These are phyloP conservation scores for Oxystoma pomonae DNA, from an alignment of 2,888 invertebrate genomes.

Conservation along the genomic window DNA sequence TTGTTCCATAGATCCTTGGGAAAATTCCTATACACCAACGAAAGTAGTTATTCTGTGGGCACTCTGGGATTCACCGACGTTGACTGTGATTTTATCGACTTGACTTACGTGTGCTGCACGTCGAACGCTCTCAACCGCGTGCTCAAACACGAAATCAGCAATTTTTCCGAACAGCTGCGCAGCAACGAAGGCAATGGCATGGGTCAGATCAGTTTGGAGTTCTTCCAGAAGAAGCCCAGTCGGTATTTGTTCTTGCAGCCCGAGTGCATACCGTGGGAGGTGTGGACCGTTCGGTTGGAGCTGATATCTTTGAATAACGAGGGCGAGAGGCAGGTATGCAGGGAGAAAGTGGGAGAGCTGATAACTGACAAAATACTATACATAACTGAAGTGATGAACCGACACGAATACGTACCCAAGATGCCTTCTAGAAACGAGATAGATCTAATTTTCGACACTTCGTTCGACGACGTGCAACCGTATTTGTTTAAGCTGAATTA, in stretches of 20 bases:
- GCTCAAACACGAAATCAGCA: conserved; percentile 70
- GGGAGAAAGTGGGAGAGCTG: conserved; percentile 83
- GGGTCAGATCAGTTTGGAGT: conserved; percentile 90
- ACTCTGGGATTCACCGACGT: conserved; percentile 95
- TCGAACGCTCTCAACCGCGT: conserved; percentile 71
- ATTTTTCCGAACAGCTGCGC: conserved; percentile 73
- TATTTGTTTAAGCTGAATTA: conserved; percentile 92
- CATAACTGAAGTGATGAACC: conserved; percentile 93
- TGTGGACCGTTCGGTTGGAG: conserved; percentile 93
- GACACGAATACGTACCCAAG: conserved; percentile 94
- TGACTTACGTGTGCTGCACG: conserved; percentile 94
- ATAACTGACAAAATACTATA: conserved; percentile 91
- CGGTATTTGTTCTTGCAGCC: conserved; percentile 82
- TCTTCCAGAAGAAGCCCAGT: conserved; percentile 87
- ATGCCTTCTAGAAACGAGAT: conserved; percentile 91
- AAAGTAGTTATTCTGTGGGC: conserved; percentile 93
- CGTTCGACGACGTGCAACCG: conserved; percentile 91
- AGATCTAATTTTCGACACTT: conserved; percentile 91
- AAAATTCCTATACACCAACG: conserved; percentile 91
- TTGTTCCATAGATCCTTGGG: conserved; percentile 87
- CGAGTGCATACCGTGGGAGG: conserved; percentile 96
- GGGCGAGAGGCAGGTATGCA: conserved; percentile 79
- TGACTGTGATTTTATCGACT: conserved; percentile 96
- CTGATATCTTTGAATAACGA: conserved; percentile 81
- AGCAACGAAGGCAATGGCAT: conserved; percentile 64